phyloP scores from a whole-genome alignment of 92 coral and sea anemone species.

The Parazoanthus swiftii region DNA sequence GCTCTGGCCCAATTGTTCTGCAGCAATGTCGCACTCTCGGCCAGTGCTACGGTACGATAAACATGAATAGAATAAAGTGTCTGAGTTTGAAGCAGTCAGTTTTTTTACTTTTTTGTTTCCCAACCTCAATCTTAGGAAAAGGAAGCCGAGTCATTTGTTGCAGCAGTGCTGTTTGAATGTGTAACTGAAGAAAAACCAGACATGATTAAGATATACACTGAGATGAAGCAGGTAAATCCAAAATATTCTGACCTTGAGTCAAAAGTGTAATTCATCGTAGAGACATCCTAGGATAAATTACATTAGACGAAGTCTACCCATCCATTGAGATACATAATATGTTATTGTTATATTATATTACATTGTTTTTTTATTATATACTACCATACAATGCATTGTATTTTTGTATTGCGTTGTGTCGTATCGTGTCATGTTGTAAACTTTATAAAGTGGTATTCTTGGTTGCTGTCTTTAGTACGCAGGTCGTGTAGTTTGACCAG shows the following conservation, averaged over 20 bases:
- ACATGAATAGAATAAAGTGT: background rate
- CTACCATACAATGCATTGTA: too few species aligned
- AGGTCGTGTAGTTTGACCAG: too few species aligned
- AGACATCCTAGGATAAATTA: too few species aligned
- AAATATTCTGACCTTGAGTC: background rate
- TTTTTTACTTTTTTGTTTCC: background rate
- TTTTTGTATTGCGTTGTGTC: too few species aligned
- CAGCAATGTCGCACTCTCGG: conserved; percentile 48
- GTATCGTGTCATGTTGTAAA: too few species aligned
- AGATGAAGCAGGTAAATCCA: conserved; percentile 74
- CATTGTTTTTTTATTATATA: too few species aligned
- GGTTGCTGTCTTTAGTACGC: too few species aligned
- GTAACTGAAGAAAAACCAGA: conserved; percentile 93
- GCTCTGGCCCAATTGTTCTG: conserved; percentile 85
- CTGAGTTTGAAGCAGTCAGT: background rate
- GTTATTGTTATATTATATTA: too few species aligned
- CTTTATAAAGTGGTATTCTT: too few species aligned
- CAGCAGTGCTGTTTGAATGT: conserved; percentile 84
- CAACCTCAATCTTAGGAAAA: conserved; percentile 60
- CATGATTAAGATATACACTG: conserved; percentile 68
- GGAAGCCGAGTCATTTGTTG: conserved; percentile 65
- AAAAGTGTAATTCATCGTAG: background rate
- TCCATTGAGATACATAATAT: too few species aligned
- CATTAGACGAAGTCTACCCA: too few species aligned
- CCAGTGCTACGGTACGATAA: conserved; percentile 50